Conservation (phyloP, 2,113 vertebrate genomes). For the Strix uralensis region DNA sequence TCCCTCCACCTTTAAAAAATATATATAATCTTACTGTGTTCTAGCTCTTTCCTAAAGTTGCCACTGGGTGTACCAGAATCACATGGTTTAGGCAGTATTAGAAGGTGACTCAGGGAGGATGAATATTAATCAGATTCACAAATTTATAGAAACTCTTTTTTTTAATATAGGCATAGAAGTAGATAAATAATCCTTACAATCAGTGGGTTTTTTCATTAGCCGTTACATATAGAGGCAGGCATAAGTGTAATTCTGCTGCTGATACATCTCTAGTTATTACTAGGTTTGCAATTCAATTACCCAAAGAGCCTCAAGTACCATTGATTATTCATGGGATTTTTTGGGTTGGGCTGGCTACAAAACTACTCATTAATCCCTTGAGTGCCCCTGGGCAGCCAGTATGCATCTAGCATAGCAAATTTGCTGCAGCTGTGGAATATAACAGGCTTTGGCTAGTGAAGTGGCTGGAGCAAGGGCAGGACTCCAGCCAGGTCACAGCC, state of each 20-base stretch:
- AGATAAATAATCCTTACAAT: slow-evolving; percentile 53
- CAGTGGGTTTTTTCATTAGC: slow-evolving; percentile 38
- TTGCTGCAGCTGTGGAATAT: not conserved
- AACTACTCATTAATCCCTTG: slow-evolving; percentile 70
- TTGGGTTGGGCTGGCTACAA: slow-evolving; percentile 32
- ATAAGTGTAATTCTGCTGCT: slow-evolving; percentile 44
- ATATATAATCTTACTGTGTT: not conserved
- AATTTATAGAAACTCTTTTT: slow-evolving; percentile 10
- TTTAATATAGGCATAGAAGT: slow-evolving; percentile 20
- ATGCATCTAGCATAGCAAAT: slow-evolving; percentile 25
- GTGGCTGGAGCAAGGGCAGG: not conserved
- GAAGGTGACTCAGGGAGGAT: not conserved
- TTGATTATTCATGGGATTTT: slow-evolving; percentile 74
- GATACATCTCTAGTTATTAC: slow-evolving; percentile 64
- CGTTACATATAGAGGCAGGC: slow-evolving; percentile 40
- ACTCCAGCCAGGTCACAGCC: not conserved
- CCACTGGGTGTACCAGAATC: not conserved
- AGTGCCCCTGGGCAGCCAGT: slow-evolving; percentile 34
- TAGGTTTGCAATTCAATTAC: slow-evolving; percentile 71
- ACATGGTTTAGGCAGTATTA: not conserved
- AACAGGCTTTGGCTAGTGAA: not conserved
- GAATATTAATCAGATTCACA: slow-evolving; percentile 22
- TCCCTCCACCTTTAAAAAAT: not conserved
- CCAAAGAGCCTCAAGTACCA: slow-evolving; percentile 54
- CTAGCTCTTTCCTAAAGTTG: not conserved